These are phyloP conservation scores for Spilarctia lutea DNA, from an alignment of 2,888 invertebrate genomes.

Conservation along the genomic window DNA sequence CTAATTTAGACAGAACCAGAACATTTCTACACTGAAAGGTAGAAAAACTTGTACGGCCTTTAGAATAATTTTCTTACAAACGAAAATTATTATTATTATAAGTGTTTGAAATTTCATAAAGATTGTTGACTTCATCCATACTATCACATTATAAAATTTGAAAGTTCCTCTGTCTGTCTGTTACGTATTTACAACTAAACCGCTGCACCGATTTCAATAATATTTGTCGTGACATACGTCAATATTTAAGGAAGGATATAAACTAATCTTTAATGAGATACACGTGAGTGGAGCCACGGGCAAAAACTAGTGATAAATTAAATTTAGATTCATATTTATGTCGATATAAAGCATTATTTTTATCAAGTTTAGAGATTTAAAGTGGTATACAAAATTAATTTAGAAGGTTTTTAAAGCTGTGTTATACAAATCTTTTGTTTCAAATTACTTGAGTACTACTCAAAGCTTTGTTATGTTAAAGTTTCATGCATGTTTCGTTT, in stretches of 20 bases:
- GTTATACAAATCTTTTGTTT: constrained; percentile 5
- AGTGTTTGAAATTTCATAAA: background rate
- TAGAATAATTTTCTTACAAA: background rate
- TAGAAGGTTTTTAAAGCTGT: background rate
- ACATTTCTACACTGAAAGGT: background rate
- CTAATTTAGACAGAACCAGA: background rate
- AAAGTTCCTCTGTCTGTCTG: no score
- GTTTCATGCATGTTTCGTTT: constrained; percentile 12
- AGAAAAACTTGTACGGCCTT: background rate
- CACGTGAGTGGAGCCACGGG: no score
- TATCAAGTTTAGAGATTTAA: background rate
- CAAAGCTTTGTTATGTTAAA: constrained; percentile 18
- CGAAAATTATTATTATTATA: background rate
- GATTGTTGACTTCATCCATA: background rate
- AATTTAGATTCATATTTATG: background rate
- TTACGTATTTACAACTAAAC: no score
- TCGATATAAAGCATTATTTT: background rate
- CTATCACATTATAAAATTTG: no score
- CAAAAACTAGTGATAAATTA: background rate
- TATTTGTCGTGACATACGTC: no score
- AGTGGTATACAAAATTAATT: background rate
- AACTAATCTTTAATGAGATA: no score
- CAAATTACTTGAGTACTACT: background rate
- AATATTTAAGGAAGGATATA: no score
- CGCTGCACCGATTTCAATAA: no score